A percentile compares a stretch with the other conserved stretches of the same genome.
phyloP scores from a whole-genome alignment of 1,140 invertebrate genomes.

The Drosophila busckii region DNA sequence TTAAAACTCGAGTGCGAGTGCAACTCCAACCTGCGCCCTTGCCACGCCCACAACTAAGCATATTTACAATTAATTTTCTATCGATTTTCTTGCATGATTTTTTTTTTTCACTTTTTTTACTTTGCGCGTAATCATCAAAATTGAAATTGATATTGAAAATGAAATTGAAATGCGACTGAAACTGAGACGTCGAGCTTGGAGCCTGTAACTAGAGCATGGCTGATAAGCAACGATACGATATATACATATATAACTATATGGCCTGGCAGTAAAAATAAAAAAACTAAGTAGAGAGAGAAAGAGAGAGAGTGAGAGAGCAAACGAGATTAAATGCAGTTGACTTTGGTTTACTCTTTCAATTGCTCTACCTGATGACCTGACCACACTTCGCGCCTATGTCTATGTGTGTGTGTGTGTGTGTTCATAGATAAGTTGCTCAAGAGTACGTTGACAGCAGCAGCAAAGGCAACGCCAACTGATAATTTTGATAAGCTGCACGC shows the following conservation, averaged over 20 bases:
- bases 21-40: neutral
- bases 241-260: neutral
- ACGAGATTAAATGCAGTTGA: slow-evolving; percentile 7
- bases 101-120: too few relatives aligned
- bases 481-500: too few relatives aligned
- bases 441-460: slow-evolving; percentile 37
- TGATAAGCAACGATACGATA: slow-evolving; percentile 24
- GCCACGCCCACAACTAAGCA: too few relatives aligned
- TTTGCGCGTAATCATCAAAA: too few relatives aligned
- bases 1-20: neutral
- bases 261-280: slow-evolving; percentile 21
- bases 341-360: neutral
- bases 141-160: too few relatives aligned
- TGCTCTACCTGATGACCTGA: neutral
- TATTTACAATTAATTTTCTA: too few relatives aligned
- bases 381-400: too few relatives aligned
- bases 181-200: slow-evolving; percentile 7
- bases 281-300: too few relatives aligned
- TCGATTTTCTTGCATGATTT: too few relatives aligned
- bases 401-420: too few relatives aligned
- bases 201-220: slow-evolving; percentile 22
- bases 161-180: neutral
- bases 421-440: slow-evolving; percentile 31
- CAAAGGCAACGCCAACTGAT: slow-evolving; percentile 3
- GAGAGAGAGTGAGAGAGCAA: too few relatives aligned